A percentile compares a stretch with the other conserved stretches of the same genome.
Evolutionary conservation across 2,888 invertebrate species (phyloP).

Genomic region (Metacarcinus magister): DNA sequence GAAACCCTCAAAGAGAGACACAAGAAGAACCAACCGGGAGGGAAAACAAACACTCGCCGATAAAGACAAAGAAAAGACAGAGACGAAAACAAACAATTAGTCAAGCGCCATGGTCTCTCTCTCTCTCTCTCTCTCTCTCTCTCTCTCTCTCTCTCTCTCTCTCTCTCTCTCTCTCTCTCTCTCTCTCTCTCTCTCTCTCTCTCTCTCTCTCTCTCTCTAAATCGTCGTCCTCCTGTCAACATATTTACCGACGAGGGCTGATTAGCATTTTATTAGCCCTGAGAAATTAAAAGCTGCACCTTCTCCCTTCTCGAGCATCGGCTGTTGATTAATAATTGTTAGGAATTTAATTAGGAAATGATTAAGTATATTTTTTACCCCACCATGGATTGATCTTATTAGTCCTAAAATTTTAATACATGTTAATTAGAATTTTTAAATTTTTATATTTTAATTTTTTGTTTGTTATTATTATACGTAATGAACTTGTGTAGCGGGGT

Average conservation of each 20-base stretch:
- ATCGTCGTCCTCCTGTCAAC: not conserved
- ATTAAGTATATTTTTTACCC: not conserved
- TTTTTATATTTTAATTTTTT: too few species aligned
- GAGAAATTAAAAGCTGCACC: not conserved
- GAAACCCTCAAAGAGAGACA: not conserved
- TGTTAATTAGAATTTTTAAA: too few species aligned
- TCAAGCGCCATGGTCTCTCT: not conserved
- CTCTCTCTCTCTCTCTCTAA: not conserved
- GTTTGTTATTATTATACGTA: too few species aligned
- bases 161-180: not conserved
- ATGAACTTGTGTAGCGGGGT: too few species aligned
- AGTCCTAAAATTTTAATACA: not conserved
- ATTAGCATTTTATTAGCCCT: constrained; percentile 26
- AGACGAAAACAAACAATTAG: constrained; percentile 40
- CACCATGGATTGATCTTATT: not conserved
- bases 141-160: not conserved
- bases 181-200: not conserved
- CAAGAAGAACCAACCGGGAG: not conserved
- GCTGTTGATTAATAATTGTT: not conserved
- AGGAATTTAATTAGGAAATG: not conserved
- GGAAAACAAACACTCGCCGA: not conserved
- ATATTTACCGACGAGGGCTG: not conserved
- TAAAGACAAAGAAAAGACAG: not conserved
- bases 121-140: constrained; percentile 44
- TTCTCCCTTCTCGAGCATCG: not conserved